A percentile compares a stretch with the other conserved stretches of the same genome.
phyloP scores from a whole-genome alignment of 64 coral and sea anemone genomes.

The Acropora yongei region DNA sequence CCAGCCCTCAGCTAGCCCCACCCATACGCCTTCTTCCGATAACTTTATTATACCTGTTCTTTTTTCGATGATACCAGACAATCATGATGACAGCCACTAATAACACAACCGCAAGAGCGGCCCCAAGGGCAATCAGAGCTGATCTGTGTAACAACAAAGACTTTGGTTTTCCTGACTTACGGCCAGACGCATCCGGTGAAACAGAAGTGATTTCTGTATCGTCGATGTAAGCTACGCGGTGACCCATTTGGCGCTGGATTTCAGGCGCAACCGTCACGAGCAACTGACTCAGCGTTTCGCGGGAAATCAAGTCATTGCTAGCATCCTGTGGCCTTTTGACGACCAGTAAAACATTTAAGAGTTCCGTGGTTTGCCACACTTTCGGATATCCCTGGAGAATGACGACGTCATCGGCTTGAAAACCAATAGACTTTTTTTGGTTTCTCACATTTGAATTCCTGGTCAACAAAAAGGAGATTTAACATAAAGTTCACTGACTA shows the following conservation, averaged over 20 bases:
- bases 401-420: constrained; percentile 19
- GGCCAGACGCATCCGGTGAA: not conserved
- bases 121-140: constrained; percentile 9
- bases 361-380: not conserved
- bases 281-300: not conserved
- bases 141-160: not conserved
- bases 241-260: not conserved
- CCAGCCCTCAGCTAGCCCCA: too few relatives aligned
- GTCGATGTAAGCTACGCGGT: not conserved
- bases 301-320: not conserved
- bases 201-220: not conserved
- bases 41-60: not conserved
- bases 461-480: not conserved
- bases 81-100: not conserved
- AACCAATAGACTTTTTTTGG: not conserved
- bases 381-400: constrained; percentile 36
- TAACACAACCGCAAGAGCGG: not conserved
- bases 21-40: too few relatives aligned
- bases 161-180: not conserved
- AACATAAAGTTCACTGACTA: not conserved
- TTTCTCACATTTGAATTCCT: not conserved
- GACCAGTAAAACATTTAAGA: constrained; percentile 11
- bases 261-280: not conserved
- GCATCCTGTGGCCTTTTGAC: constrained; percentile 2
- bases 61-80: not conserved